Conservation (phyloP, 2,113 vertebrate species). For the Platysternon megacephalum region DNA sequence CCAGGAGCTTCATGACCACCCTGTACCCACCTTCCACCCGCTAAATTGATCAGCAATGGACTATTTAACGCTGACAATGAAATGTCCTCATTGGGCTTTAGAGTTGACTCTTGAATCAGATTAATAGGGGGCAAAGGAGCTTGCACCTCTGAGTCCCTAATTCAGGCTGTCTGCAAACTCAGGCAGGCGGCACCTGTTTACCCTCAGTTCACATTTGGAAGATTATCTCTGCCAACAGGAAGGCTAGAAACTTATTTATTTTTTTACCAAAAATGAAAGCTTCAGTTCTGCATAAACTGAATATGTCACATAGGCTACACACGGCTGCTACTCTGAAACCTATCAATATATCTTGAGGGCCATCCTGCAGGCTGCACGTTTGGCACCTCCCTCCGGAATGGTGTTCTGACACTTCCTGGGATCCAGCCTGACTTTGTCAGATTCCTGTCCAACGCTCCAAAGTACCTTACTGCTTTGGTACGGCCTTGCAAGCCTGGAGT, state of each 20-base stretch:
- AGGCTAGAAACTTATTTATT: background rate
- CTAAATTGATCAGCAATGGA: background rate
- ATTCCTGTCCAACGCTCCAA: background rate
- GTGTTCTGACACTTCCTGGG: background rate
- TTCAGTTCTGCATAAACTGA: background rate
- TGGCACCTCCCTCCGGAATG: background rate
- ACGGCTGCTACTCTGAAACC: no score
- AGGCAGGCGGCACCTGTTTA: background rate
- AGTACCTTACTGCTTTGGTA: background rate
- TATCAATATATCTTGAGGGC: background rate
- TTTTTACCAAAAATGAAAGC: background rate
- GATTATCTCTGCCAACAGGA: background rate
- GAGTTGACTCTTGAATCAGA: background rate
- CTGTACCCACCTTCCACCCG: background rate
- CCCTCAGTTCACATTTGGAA: background rate
- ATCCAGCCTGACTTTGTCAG: background rate
- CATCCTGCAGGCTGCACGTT: background rate
- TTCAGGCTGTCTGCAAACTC: background rate
- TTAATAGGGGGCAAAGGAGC: background rate
- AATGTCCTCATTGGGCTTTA: background rate
- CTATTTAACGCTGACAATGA: background rate
- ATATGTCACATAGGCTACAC: background rate
- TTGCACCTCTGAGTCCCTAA: background rate
- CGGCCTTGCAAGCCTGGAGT: background rate
- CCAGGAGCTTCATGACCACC: background rate